These are phyloP conservation scores for Drosophila picticornis DNA, from an alignment of 2,888 invertebrate species.

Conservation along the genomic window DNA sequence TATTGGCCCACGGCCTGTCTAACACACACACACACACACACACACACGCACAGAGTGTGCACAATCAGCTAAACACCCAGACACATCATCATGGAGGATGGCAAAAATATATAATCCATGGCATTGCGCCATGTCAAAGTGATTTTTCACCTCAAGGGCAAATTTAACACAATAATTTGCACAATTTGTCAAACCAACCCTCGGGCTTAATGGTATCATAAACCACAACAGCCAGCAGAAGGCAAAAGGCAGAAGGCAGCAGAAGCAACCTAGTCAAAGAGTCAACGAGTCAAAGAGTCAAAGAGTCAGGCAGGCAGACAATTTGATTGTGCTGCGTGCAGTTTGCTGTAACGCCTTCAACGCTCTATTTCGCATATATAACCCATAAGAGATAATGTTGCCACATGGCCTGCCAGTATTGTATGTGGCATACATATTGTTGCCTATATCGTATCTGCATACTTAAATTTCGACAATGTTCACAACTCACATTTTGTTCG, in stretches of 20 bases:
- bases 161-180: conserved; percentile 83
- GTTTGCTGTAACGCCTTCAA: conserved; percentile 28
- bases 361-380: conserved; percentile 2
- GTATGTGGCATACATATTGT: neutral
- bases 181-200: conserved; percentile 83
- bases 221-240: conserved; percentile 58
- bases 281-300: conserved; percentile 1
- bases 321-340: conserved; percentile 46
- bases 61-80: conserved; percentile 11
- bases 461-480: neutral
- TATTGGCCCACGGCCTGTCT: conserved; percentile 41
- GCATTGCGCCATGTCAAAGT: conserved; percentile 72
- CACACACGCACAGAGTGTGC: neutral
- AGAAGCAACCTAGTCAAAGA: neutral
- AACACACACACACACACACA: conserved; percentile 20
- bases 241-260: conserved; percentile 34
- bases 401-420: neutral
- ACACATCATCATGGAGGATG: neutral
- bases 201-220: conserved; percentile 76
- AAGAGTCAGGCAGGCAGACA: conserved; percentile 28
- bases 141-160: conserved; percentile 82
- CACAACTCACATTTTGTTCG: no score
- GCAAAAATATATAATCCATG: conserved; percentile 42
- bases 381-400: conserved; percentile 8
- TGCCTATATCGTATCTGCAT: neutral